Evolutionary conservation across 2,888 invertebrate species (phyloP), one percentile per base, ranked within the genome.

Genomic region (Andrena haemorrhoa): DNA sequence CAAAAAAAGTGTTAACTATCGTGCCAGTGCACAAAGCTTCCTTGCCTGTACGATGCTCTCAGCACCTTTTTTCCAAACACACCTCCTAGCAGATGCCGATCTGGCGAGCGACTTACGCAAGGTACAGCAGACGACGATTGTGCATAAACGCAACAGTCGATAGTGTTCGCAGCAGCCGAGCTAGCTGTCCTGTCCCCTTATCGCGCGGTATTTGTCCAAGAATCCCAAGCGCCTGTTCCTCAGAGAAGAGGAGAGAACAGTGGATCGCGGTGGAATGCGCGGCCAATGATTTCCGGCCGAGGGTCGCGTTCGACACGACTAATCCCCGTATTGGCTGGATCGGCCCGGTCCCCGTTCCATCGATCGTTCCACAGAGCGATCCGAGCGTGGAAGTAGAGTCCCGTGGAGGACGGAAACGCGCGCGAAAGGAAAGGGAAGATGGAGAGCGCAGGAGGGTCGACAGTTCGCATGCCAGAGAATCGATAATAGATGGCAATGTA

Each of bases 401-500:
- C 60, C 35, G 53, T 47, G 35, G 60, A 33, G 35, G 58, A 26
- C 29, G 58, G 49, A 63, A 41, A 16, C n/a, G 61, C 49, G 51
- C 41, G 64, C n/a, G 26, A 47, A 68, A 56, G 70, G 84, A 80
- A 68, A 66, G 49, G 72, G 78, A 63, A 72, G 64, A 64, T 29
- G 68, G 56, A 69, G 74, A 61, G 63, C n/a, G 75, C 20, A 49
- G 65, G 23, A 53, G 60, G 80, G 60, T 74, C 78, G 82, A 65
- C 56, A 78, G 78, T 84, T 84, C 74, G 72, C 86, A 78, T 87
- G 76, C 78, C 82, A 87, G 87, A 61, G 85, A 87, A 85, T 87
- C 71, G 79, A 75, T 87, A 87, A 87, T 87, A 79, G 84, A 84
- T 78, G 76, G 76, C 64, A 73, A 71, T 68, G 72, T 58, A 65